Evolutionary conservation across 2,888 invertebrate species (phyloP), one percentile per base, ranked within the genome.

Genomic region (Nephrocerus scutellatus): DNA sequence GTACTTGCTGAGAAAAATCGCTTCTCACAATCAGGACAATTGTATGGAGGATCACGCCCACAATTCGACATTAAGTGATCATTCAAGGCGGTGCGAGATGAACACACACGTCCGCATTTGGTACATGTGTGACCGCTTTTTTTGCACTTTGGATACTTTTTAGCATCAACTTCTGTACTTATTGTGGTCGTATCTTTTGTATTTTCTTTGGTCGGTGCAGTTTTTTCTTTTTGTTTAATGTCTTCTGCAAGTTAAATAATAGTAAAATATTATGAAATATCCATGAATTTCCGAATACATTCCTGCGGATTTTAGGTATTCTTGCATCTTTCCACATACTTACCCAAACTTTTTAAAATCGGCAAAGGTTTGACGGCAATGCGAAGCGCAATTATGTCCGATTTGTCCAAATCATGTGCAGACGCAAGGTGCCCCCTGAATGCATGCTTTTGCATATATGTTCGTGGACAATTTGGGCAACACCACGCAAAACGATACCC

Each of bases 1-100:
- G 56, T 63, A 22, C 62, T 58, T 5, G 46, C 39, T 2, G 63
- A 61, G 20, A 51, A 59, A 39, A 63, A 64, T 23, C 49, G 49
- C 35, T 64, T 64, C 0, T 43, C 44, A 39, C 63, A 64, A 5
- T 48, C 50, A 1, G 44, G 42, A 33, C 63, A 64, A 5, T 50
- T 42, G 36, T 51, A 50, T 18, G 46, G 54, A 6, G 47, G 50
- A 19, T 46, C 48, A 5, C 39, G 52, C 6, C 52, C 48, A 26
- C 56, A 55, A 41, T 54, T 47, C 3, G 49, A 49, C 12, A 39
- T 20, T 4, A 56, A 24, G 26, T 56, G 56, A 39, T 54, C 53
- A 3, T 39, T 43, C 7, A 55, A 39, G 31, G 49, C 46, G 0
- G 41, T 41, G 6, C 49, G 48, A 8, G 52, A 48, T 4, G 53